These are phyloP conservation scores for Pollenia griseotomentosa DNA, from an alignment of 2,888 invertebrate species.

Conservation along the genomic window DNA sequence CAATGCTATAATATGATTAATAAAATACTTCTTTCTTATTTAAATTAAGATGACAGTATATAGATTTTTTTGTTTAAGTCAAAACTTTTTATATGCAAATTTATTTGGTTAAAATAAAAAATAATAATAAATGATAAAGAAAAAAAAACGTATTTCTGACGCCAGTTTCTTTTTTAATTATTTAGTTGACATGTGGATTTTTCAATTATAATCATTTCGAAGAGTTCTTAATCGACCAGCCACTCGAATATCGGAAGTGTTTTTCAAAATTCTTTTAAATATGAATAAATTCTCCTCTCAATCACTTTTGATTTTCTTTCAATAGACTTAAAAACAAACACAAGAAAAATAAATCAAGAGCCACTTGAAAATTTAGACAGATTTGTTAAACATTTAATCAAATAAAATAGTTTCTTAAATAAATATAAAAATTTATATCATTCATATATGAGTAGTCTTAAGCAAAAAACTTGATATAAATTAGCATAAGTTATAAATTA, in stretches of 20 bases:
- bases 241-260: conserved; percentile 38
- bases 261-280: conserved; percentile 31
- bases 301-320: neutral
- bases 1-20: no score
- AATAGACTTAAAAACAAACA: neutral
- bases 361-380: neutral
- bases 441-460: neutral
- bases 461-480: conserved; percentile 16
- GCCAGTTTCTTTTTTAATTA: conserved; percentile 4
- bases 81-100: conserved; percentile 39
- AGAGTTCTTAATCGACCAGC: neutral
- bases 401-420: neutral
- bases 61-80: neutral
- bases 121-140: neutral
- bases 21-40: neutral
- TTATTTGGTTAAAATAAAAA: neutral
- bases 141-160: neutral
- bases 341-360: no score
- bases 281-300: conserved; percentile 23
- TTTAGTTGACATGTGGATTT: conserved; percentile 10
- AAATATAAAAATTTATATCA: no score
- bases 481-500: conserved; percentile 22
- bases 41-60: conserved; percentile 3
- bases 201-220: conserved; percentile 11
- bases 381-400: conserved; percentile 24